Base-by-base conservation (phyloP, 1,140 invertebrate genomes). In the Pseudomyrmex concolor region DNA sequence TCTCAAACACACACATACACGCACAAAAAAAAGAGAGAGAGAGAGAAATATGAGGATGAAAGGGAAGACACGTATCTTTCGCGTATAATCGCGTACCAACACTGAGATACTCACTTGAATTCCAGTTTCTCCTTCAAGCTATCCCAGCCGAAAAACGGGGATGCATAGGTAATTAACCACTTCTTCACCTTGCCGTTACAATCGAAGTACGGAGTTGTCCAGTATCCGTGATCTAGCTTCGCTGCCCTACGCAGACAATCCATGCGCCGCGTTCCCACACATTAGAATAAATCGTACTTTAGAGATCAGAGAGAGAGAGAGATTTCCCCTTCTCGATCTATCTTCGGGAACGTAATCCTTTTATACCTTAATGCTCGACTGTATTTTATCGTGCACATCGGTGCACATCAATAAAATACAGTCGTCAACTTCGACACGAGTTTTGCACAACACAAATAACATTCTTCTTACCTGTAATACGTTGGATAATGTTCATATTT, bases 61-160 rank as follows among this genome's bases (percentile, higher is more conserved):
- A 10, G 9, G 43, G n/a, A 45, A 7, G 57, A n/a, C n/a, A 19
- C 60, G 8, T n/a, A n/a, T n/a, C 34, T 13, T 12, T 22, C 34
- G 2, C n/a, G n/a, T 78, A 25, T 54, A 17, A 78, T 70, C 43
- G 22, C 19, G 22, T 34, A 48, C 19, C 12, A 57, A 84, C 50
- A 15, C 34, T 5, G 54, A 60, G 83, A 90, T 91, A 96, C 97
- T 97, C 94, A 98, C 98, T 99, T 98, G 94, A 99, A 99, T 95
- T 99, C 98, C 85, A 99, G 94, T 94, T 97, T 97, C 34, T 96
- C 96, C 95, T 97, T 98, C 64, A 99, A 95, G 92, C 96, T 97
- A 93, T 99, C 98, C 97, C 97, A 98, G 72, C 99, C 99, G 94
- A 99, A 99, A 96, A 99, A 99, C 71, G 99, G 99, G 71, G 97